phyloP scores from a whole-genome alignment of 1,140 invertebrate species.

The Aphidius gifuensis region DNA sequence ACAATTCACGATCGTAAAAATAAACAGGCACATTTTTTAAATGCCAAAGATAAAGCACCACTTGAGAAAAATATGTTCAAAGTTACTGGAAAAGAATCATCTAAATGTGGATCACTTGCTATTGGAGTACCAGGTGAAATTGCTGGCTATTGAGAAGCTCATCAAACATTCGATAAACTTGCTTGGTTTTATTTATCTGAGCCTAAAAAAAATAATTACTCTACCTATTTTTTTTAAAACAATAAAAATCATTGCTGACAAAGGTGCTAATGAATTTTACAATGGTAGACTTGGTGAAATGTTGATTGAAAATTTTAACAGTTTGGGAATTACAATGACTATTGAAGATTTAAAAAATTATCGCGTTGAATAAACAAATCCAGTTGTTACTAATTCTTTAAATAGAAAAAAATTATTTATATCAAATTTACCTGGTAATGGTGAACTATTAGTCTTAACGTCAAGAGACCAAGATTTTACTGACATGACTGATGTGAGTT shows the following conservation, averaged over 20 bases:
- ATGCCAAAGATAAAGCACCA: conserved; percentile 82
- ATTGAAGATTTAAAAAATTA: conserved; percentile 66
- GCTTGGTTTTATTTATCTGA: conserved; percentile 78
- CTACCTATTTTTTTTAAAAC: conserved; percentile 70
- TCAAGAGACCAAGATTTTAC: conserved; percentile 79
- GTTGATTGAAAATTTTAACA: conserved; percentile 70
- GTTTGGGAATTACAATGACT: conserved; percentile 70
- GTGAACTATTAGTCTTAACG: conserved; percentile 75
- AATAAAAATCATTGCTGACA: conserved; percentile 65
- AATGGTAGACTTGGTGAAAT: conserved; percentile 68
- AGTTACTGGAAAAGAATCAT: conserved; percentile 46
- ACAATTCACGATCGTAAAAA: conserved; percentile 69
- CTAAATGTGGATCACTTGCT: conserved; percentile 65
- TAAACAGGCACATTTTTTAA: conserved; percentile 64
- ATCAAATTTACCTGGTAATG: conserved; percentile 75
- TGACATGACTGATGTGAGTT: conserved; percentile 60
- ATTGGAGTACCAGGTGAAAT: conserved; percentile 90
- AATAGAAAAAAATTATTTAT: conserved; percentile 67
- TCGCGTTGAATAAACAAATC: conserved; percentile 65
- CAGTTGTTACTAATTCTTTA: conserved; percentile 58
- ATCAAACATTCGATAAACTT: conserved; percentile 76
- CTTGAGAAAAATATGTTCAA: conserved; percentile 67
- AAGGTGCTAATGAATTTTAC: conserved; percentile 74
- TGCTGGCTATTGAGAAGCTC: conserved; percentile 81
- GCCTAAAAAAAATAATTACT: conserved; percentile 55